Percentiles rank a stretch among this genome's conserved stretches.
These are phyloP conservation scores for Ochlodes sylvanus DNA, from an alignment of 2,888 invertebrate species.

Conservation along the genomic window DNA sequence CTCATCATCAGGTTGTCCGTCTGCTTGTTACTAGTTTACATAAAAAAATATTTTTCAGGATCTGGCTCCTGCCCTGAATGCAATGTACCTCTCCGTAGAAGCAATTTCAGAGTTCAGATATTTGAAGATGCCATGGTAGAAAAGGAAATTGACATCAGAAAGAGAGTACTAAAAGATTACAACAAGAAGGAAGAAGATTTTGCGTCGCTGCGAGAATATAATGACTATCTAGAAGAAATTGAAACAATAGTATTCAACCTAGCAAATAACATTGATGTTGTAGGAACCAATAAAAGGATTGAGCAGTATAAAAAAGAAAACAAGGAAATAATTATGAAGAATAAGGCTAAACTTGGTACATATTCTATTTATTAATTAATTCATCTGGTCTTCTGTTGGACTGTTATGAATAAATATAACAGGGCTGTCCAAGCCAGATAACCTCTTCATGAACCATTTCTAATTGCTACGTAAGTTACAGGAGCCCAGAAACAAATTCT, in stretches of 20 bases:
- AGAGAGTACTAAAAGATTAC: slow-evolving; percentile 94
- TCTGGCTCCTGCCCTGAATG: slow-evolving; percentile 98
- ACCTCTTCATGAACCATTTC: too few species aligned
- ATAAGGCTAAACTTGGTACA: slow-evolving; percentile 89
- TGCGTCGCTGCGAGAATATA: slow-evolving; percentile 91
- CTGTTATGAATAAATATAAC: too few species aligned
- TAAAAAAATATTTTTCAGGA: slow-evolving; percentile 82
- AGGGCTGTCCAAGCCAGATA: too few species aligned
- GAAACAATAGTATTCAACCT: slow-evolving; percentile 97
- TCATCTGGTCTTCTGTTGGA: too few species aligned
- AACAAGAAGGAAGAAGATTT: slow-evolving; percentile 99
- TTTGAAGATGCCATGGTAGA: slow-evolving; percentile 99
- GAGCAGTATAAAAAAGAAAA: slow-evolving; percentile 97
- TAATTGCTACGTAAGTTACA: too few species aligned
- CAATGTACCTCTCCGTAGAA: slow-evolving; percentile 93
- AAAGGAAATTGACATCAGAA: slow-evolving; percentile 98
- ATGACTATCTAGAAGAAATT: slow-evolving; percentile 98
- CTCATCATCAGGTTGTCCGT: too few species aligned
- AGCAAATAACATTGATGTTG: slow-evolving; percentile 94
- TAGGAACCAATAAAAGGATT: slow-evolving; percentile 94
- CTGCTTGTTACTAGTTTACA: too few species aligned
- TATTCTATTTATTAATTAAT: not conserved
- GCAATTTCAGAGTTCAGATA: slow-evolving; percentile 96
- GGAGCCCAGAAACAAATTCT: too few species aligned
- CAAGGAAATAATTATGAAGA: slow-evolving; percentile 92